A percentile compares a stretch with the other conserved stretches of the same genome.
These are phyloP conservation scores for Temnothorax unifasciatus DNA, from an alignment of 2,888 invertebrate genomes.

Conservation along the genomic window DNA sequence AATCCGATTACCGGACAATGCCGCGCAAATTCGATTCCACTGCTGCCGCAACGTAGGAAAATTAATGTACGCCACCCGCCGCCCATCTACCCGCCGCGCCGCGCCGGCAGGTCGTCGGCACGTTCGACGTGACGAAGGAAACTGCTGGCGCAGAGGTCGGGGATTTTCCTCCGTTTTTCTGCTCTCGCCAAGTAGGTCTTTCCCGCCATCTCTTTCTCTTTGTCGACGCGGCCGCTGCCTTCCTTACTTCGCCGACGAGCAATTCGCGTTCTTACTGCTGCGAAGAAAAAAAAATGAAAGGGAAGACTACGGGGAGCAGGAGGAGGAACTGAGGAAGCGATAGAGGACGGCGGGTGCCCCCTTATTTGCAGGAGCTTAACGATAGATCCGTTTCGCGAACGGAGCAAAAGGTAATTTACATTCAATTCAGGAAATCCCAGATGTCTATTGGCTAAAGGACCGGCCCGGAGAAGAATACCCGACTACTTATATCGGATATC, in stretches of 20 bases:
- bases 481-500: conserved; percentile 77
- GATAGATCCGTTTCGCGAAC: conserved; percentile 79
- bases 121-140: conserved; percentile 12
- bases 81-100: conserved; percentile 15
- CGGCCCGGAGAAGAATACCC: conserved; percentile 77
- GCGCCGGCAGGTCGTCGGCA: conserved; percentile 34
- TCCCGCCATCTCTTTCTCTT: conserved; percentile 24
- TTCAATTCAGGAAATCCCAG: conserved; percentile 82
- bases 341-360: conserved; percentile 55
- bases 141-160: background rate
- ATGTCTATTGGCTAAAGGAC: conserved; percentile 80
- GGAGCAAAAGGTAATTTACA: conserved; percentile 81
- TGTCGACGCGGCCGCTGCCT: conserved; percentile 42
- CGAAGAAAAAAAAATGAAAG: background rate
- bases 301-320: background rate
- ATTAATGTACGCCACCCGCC: conserved; percentile 54
- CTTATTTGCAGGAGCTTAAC: conserved; percentile 80
- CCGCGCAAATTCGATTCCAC: conserved; percentile 65
- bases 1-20: conserved; percentile 69
- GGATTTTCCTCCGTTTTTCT: conserved; percentile 25
- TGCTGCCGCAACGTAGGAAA: conserved; percentile 57
- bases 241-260: conserved; percentile 48
- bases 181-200: conserved; percentile 7
- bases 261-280: conserved; percentile 49
- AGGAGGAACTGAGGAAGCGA: conserved; percentile 25